Percentiles rank a stretch among this genome's conserved stretches.
Conservation (phyloP, 2,888 invertebrate genomes). For the Druceiella hillmani region DNA sequence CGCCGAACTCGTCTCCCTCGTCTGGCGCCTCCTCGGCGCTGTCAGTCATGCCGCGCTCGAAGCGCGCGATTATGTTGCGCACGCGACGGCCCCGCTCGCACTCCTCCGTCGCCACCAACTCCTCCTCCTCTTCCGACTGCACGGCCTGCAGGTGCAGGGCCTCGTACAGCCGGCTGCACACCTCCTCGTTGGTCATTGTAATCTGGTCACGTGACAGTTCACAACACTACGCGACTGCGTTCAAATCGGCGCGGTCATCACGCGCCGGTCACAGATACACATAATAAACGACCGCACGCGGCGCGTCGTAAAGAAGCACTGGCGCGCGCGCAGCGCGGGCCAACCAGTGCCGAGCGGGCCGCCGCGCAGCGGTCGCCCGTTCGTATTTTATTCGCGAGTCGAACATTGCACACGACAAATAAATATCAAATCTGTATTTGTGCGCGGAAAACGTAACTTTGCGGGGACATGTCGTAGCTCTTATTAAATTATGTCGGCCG, state of each 20-base stretch:
- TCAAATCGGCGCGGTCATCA: conserved; percentile 37
- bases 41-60: conserved; percentile 35
- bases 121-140: too few relatives aligned
- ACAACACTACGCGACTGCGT: conserved; percentile 25
- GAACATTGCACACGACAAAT: too few relatives aligned
- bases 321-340: conserved; percentile 32
- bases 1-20: conserved; percentile 27
- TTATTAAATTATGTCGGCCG: too few relatives aligned
- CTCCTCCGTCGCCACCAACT: conserved; percentile 30
- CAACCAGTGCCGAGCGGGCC: too few relatives aligned
- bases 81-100: conserved; percentile 39
- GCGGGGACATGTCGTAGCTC: too few relatives aligned
- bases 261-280: conserved; percentile 1
- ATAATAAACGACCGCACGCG: conserved; percentile 27
- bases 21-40: conserved; percentile 27
- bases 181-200: conserved; percentile 44
- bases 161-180: conserved; percentile 33
- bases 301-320: not conserved
- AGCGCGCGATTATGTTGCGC: conserved; percentile 44
- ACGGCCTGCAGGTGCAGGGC: conserved; percentile 35
- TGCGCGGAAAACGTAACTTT: too few relatives aligned
- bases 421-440: too few relatives aligned
- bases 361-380: too few relatives aligned
- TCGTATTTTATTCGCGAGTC: too few relatives aligned
- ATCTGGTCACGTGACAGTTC: conserved; percentile 23